Evolutionary conservation across 2,888 invertebrate genomes (phyloP).

Genomic region (Eilema griseolum): DNA sequence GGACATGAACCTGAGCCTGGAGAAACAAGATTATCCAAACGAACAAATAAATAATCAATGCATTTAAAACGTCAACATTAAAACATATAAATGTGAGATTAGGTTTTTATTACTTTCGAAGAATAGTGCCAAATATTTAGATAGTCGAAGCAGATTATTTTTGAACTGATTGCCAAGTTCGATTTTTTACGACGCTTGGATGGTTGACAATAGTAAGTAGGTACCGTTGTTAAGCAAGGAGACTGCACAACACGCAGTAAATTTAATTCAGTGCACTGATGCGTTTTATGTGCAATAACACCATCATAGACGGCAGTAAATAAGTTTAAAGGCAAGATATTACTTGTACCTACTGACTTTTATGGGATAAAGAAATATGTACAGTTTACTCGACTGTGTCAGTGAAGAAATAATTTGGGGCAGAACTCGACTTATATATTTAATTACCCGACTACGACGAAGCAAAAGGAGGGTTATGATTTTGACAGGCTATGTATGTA

Average conservation of each 20-base stretch:
- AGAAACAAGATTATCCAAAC: no score
- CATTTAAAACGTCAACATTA: neutral
- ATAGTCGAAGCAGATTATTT: conserved; percentile 6
- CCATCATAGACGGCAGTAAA: conserved; percentile 20
- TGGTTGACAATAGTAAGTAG: conserved; percentile 15
- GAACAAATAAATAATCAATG: neutral
- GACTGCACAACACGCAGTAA: conserved; percentile 16
- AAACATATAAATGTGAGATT: neutral
- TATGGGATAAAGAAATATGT: conserved; percentile 20
- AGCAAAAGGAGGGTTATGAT: no score
- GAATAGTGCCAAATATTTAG: neutral
- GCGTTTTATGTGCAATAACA: conserved; percentile 27
- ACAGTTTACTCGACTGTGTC: neutral
- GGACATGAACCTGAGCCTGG: no score
- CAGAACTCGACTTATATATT: neutral
- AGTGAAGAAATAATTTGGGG: neutral
- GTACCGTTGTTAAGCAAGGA: conserved; percentile 7
- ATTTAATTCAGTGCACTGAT: conserved; percentile 21
- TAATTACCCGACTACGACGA: no score
- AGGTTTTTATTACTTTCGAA: neutral
- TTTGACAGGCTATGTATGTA: no score
- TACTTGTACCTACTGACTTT: conserved; percentile 23
- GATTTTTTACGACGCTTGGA: conserved; percentile 14
- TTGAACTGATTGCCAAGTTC: conserved; percentile 9
- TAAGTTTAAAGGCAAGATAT: conserved; percentile 22